Evolutionary conservation across 2,113 vertebrate species (phyloP).

Genomic region (Pteropus alecto): DNA sequence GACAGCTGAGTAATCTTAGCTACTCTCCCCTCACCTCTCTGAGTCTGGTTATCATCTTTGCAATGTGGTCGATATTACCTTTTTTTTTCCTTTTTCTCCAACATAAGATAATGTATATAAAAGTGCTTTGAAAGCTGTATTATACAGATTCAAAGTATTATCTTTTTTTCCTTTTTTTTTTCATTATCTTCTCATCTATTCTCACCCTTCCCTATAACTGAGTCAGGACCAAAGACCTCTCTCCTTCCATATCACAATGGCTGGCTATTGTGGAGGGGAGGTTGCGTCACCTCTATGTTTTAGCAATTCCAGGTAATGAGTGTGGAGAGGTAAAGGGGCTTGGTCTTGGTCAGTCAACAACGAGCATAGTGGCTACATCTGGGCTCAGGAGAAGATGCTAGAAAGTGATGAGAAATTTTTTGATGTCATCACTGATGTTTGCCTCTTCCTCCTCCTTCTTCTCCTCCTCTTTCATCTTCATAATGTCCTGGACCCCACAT

Average conservation of each 20-base stretch:
- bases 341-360: background rate
- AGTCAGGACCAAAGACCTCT: background rate
- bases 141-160: background rate
- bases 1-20: background rate
- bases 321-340: background rate
- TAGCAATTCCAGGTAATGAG: background rate
- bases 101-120: background rate
- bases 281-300: background rate
- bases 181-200: background rate
- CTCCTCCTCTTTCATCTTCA: background rate
- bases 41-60: background rate
- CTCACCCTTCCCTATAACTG: background rate
- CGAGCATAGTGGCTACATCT: background rate
- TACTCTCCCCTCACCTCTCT: background rate
- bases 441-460: background rate
- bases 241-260: background rate
- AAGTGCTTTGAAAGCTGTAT: slow-evolving; percentile 30
- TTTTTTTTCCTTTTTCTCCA: slow-evolving; percentile 29
- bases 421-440: background rate
- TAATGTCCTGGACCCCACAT: background rate
- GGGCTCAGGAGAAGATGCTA: background rate
- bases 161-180: background rate
- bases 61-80: background rate
- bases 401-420: background rate
- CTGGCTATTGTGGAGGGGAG: background rate